A percentile compares a stretch with the other conserved stretches of the same genome.
These are phyloP conservation scores for Clanis bilineata DNA, from an alignment of 2,888 invertebrate species.

Conservation along the genomic window DNA sequence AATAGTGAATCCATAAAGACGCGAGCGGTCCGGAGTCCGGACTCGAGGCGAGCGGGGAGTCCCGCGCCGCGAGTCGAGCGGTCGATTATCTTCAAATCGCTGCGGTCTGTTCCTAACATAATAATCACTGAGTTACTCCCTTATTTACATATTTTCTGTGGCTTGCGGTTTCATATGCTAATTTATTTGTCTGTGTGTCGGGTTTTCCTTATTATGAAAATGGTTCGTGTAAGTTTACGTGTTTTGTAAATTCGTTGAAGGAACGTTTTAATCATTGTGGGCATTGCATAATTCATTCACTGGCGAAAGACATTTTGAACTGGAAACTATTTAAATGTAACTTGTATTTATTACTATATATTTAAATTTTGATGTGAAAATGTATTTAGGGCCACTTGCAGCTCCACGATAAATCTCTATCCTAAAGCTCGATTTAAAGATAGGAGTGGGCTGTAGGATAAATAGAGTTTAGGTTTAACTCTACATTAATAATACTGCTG, in stretches of 20 bases:
- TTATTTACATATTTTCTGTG: slow-evolving; percentile 12
- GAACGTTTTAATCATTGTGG: neutral
- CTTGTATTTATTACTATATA: neutral
- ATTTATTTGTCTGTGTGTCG: slow-evolving; percentile 8
- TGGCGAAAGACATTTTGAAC: neutral
- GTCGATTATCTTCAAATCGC: neutral
- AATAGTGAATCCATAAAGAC: neutral
- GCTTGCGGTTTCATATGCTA: slow-evolving; percentile 10
- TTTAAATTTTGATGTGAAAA: too few species aligned
- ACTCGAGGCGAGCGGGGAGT: too few species aligned
- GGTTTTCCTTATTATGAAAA: slow-evolving; percentile 9
- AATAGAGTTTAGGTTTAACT: too few species aligned
- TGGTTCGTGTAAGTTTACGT: neutral
- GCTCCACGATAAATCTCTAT: too few species aligned
- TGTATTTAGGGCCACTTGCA: too few species aligned
- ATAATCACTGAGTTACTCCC: slow-evolving; percentile 1
- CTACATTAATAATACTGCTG: too few species aligned
- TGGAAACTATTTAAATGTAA: neutral
- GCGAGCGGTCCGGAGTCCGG: neutral
- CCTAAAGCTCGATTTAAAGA: too few species aligned
- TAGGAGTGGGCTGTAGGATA: too few species aligned
- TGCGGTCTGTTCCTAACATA: slow-evolving; percentile 5
- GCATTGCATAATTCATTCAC: neutral
- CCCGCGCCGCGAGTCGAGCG: neutral
- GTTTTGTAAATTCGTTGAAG: neutral